Conservation (phyloP, 2,888 invertebrate species). For the Muscina levida region DNA sequence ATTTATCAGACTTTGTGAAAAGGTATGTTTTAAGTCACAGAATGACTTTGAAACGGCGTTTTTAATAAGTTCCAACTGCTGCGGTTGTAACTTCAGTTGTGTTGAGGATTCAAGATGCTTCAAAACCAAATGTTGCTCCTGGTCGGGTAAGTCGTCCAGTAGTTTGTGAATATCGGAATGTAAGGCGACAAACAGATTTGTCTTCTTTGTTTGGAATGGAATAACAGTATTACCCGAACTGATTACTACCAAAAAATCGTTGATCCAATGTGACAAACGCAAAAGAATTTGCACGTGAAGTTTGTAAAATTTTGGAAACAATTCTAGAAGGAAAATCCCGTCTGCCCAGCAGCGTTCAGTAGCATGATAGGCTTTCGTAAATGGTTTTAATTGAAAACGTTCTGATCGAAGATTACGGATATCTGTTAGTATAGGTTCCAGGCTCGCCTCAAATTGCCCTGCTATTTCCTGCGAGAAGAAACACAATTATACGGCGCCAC, state of each 20-base stretch:
- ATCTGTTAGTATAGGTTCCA: constrained; percentile 74
- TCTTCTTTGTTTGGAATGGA: constrained; percentile 67
- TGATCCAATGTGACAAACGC: constrained; percentile 89
- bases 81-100: constrained; percentile 65
- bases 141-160: constrained; percentile 68
- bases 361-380: constrained; percentile 81
- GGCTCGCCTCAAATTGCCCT: constrained; percentile 80
- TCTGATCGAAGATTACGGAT: constrained; percentile 63
- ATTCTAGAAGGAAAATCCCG: constrained; percentile 88
- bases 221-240: constrained; percentile 40
- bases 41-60: constrained; percentile 73
- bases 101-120: constrained; percentile 78
- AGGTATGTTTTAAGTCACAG: constrained; percentile 68
- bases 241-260: constrained; percentile 79
- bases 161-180: constrained; percentile 74
- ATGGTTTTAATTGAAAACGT: constrained; percentile 73
- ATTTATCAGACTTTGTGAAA: constrained; percentile 67
- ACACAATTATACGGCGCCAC: not conserved
- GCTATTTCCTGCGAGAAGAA: constrained; percentile 86
- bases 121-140: constrained; percentile 85
- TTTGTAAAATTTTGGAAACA: constrained; percentile 93
- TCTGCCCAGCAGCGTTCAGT: constrained; percentile 87
- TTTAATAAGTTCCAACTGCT: constrained; percentile 53
- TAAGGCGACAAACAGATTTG: constrained; percentile 71
- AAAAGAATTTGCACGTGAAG: constrained; percentile 90